These are phyloP conservation scores for Neolamprologus devosi DNA, from an alignment of 2,113 vertebrate genomes.

Conservation along the genomic window DNA sequence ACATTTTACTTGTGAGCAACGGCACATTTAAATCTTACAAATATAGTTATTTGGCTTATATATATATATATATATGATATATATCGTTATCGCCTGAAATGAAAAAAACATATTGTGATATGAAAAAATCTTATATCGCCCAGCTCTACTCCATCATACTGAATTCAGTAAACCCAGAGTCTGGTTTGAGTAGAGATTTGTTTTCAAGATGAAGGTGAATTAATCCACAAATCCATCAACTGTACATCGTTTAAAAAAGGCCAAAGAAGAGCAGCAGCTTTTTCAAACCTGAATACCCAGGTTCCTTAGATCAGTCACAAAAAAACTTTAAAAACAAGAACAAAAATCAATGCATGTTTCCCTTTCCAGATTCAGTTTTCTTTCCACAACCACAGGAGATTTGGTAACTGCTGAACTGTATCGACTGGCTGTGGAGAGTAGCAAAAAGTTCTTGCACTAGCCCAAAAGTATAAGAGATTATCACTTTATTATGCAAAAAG, in stretches of 20 bases:
- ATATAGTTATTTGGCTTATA: too few relatives aligned
- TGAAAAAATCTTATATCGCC: too few relatives aligned
- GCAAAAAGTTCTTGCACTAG: background rate
- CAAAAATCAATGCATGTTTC: fast-evolving
- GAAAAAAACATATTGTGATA: too few relatives aligned
- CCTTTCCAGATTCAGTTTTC: background rate
- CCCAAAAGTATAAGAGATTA: background rate
- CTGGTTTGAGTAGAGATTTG: background rate
- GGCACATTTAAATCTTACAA: too few relatives aligned
- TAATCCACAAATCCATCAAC: background rate
- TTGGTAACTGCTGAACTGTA: background rate
- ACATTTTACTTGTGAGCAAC: too few relatives aligned
- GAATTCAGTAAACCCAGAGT: background rate
- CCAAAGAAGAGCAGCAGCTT: fast-evolving
- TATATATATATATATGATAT: too few relatives aligned
- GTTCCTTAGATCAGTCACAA: background rate
- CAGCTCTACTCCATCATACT: background rate
- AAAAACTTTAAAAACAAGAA: background rate
- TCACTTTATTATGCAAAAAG: background rate
- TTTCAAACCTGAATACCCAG: background rate
- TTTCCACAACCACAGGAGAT: background rate
- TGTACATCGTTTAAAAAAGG: background rate
- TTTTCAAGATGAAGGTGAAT: background rate
- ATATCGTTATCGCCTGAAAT: too few relatives aligned
- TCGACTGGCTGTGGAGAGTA: background rate